phyloP scores from a whole-genome alignment of 2,888 invertebrate genomes.

The Tetropium fuscum region DNA sequence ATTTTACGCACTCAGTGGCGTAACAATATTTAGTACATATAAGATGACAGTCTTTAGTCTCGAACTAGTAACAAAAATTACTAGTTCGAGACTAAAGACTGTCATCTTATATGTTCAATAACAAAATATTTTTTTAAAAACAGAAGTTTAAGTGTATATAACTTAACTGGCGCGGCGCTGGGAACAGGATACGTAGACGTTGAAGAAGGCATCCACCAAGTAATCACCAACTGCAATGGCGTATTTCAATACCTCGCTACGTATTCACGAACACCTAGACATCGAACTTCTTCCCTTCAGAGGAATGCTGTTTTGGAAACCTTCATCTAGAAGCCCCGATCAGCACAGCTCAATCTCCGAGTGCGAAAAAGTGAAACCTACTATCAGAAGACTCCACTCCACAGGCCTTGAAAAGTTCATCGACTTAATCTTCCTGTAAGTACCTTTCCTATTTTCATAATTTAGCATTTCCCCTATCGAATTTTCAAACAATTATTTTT shows the following conservation, averaged over 20 bases:
- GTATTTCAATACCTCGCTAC: not conserved
- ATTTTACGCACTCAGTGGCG: too few relatives aligned
- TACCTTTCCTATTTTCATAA: not conserved
- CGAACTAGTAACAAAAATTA: too few relatives aligned
- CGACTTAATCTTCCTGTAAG: not conserved
- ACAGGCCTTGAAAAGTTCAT: not conserved
- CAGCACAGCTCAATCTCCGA: not conserved
- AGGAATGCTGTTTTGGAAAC: not conserved
- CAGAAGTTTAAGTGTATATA: too few relatives aligned
- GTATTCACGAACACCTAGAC: not conserved
- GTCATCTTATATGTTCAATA: too few relatives aligned
- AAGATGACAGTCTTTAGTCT: too few relatives aligned
- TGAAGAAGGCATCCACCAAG: too few relatives aligned
- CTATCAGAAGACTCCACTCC: not conserved
- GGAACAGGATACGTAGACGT: too few relatives aligned
- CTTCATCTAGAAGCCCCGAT: not conserved
- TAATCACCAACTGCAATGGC: too few relatives aligned
- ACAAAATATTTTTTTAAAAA: too few relatives aligned
- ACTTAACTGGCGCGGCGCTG: too few relatives aligned
- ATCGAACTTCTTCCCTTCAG: not conserved
- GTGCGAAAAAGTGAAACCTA: not conserved
- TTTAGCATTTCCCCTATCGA: not conserved
- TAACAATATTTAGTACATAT: too few relatives aligned
- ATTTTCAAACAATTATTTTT: not conserved
- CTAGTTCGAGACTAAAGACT: too few relatives aligned